phyloP scores from a whole-genome alignment of 2,888 invertebrate genomes.

The Bhutanitis thaidina region DNA sequence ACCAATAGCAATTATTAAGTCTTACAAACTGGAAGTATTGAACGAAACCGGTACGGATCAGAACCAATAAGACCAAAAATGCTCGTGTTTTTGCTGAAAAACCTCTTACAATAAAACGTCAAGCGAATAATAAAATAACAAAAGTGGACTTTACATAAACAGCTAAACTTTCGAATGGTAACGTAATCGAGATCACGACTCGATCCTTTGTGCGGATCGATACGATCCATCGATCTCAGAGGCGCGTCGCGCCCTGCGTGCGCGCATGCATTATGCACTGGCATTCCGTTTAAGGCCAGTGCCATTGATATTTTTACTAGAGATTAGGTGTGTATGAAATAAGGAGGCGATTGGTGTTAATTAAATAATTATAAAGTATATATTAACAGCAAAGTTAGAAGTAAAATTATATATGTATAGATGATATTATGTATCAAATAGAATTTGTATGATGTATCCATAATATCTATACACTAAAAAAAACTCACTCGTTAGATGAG shows the following conservation, averaged over 20 bases:
- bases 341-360: no score
- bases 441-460: no score
- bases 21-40: neutral
- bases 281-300: slow-evolving; percentile 47
- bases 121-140: slow-evolving; percentile 36
- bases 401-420: no score
- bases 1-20: slow-evolving; percentile 7
- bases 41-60: slow-evolving; percentile 11
- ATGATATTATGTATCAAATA: no score
- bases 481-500: no score
- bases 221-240: slow-evolving; percentile 70
- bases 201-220: slow-evolving; percentile 67
- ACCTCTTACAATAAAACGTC: slow-evolving; percentile 16
- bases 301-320: slow-evolving; percentile 25
- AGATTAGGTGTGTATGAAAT: neutral
- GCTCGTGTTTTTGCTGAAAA: slow-evolving; percentile 16
- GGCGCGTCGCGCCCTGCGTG: slow-evolving; percentile 62
- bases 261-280: slow-evolving; percentile 69
- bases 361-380: no score
- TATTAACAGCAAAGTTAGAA: no score
- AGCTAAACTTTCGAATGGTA: slow-evolving; percentile 55
- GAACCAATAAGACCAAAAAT: slow-evolving; percentile 14
- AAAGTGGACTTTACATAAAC: slow-evolving; percentile 58
- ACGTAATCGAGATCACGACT: slow-evolving; percentile 74
- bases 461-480: no score